Evolutionary conservation across 1,140 invertebrate species (phyloP).

Genomic region (Bombus superbus): DNA sequence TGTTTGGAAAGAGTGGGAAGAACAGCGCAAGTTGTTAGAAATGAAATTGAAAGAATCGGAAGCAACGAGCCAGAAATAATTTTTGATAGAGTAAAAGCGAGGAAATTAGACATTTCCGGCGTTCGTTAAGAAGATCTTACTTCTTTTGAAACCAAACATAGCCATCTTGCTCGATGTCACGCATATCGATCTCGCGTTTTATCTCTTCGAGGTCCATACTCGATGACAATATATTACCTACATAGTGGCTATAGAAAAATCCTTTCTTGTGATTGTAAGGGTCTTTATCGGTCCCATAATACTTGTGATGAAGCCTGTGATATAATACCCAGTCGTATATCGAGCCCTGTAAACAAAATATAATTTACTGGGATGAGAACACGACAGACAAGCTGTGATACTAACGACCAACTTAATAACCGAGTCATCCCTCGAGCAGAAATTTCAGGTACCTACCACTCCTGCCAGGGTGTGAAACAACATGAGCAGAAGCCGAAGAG

Average conservation of each 20-base stretch:
- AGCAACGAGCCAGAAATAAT: background rate
- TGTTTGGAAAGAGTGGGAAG: background rate
- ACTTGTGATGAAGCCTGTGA: constrained; percentile 95
- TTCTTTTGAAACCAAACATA: constrained; percentile 93
- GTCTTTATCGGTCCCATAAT: constrained; percentile 94
- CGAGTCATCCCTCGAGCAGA: background rate
- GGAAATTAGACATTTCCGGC: background rate
- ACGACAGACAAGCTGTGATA: background rate
- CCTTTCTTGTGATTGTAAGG: constrained; percentile 94
- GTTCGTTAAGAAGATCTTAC: constrained; percentile 76
- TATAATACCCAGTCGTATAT: constrained; percentile 91
- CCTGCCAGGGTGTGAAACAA: constrained; percentile 92
- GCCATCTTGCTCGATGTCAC: constrained; percentile 92
- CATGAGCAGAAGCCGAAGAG: constrained; percentile 87
- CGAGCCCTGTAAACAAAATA: constrained; percentile 84
- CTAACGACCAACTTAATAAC: too few relatives aligned
- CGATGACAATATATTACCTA: constrained; percentile 86
- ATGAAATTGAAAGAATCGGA: background rate
- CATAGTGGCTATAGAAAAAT: constrained; percentile 93
- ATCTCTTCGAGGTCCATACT: constrained; percentile 89
- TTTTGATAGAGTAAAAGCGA: background rate
- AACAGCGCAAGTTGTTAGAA: background rate
- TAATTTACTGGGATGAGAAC: background rate
- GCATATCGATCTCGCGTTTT: constrained; percentile 90
- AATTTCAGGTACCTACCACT: constrained; percentile 86